Conservation (phyloP, 2,113 vertebrate genomes). For the Cairina moschata region DNA sequence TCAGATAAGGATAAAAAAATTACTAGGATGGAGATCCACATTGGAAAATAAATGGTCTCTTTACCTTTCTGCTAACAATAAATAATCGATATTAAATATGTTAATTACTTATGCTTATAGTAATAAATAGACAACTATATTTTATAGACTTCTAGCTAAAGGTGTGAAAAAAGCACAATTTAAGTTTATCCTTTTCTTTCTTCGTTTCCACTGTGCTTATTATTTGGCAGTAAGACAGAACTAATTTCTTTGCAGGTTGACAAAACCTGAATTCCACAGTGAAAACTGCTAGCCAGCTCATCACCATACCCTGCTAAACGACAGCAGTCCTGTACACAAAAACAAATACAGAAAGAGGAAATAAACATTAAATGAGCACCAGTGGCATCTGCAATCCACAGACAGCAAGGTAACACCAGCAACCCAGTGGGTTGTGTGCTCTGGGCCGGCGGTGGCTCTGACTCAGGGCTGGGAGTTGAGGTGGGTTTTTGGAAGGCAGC, state of each 20-base stretch:
- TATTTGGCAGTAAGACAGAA: neutral
- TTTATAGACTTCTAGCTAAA: neutral
- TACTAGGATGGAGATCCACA: neutral
- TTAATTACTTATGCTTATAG: neutral
- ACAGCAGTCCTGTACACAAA: conserved; percentile 4
- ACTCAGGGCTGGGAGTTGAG: rapidly evolving
- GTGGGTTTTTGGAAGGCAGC: neutral
- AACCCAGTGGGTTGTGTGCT: rapidly evolving
- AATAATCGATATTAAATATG: neutral
- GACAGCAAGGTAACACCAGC: neutral
- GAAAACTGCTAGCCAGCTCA: conserved; percentile 1
- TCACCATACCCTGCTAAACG: neutral
- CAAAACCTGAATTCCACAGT: neutral
- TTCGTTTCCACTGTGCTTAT: neutral
- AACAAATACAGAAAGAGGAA: neutral
- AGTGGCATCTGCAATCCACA: neutral
- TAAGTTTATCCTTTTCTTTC: neutral
- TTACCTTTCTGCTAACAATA: neutral
- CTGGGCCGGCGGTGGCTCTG: neutral
- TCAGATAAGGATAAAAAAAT: neutral
- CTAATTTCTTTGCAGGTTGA: neutral
- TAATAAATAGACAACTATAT: neutral
- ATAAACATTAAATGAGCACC: neutral
- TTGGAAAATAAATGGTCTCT: neutral
- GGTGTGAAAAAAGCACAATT: neutral